These are phyloP conservation scores for Odontamblyopus rebecca DNA, from an alignment of 2,797 vertebrate species.

Conservation along the genomic window DNA sequence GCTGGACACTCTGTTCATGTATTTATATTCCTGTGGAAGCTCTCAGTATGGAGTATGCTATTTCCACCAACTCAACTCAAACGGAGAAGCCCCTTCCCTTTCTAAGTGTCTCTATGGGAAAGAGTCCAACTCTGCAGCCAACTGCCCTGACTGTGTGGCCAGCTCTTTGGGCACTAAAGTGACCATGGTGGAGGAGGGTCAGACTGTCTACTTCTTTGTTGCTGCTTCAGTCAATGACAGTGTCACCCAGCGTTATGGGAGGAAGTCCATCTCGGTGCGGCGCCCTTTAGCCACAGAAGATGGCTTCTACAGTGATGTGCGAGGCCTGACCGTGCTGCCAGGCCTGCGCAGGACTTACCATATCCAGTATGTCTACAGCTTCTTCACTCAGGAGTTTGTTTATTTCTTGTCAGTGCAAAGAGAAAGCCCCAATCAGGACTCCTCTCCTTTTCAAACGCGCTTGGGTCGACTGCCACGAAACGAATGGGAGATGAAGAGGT, in stretches of 20 bases:
- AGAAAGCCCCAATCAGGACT: conserved; percentile 57
- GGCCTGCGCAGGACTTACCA: conserved; percentile 77
- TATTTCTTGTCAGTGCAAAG: conserved; percentile 91
- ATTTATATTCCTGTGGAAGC: conserved; percentile 89
- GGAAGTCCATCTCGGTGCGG: conserved; percentile 87
- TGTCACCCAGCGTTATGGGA: conserved; percentile 81
- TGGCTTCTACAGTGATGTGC: conserved; percentile 82
- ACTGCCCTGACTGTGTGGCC: conserved; percentile 90
- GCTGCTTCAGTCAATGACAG: conserved; percentile 84
- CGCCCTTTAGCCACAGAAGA: conserved; percentile 84
- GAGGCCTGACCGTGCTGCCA: conserved; percentile 84
- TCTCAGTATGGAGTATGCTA: conserved; percentile 87
- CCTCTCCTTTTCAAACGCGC: conserved; percentile 84
- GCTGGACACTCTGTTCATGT: conserved; percentile 83
- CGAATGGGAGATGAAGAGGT: conserved; percentile 80
- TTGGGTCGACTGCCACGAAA: conserved; percentile 83
- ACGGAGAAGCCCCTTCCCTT: conserved; percentile 50
- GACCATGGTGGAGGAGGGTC: conserved; percentile 81
- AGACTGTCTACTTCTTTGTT: conserved; percentile 86
- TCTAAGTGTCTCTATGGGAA: conserved; percentile 84
- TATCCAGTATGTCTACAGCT: conserved; percentile 89
- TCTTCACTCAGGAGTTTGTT: conserved; percentile 79
- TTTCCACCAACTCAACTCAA: conserved; percentile 78
- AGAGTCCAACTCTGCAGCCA: conserved; percentile 70
- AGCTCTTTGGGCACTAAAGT: conserved; percentile 89